Evolutionary conservation across 2,113 vertebrate genomes (phyloP).

Genomic region (Cariama cristata): DNA sequence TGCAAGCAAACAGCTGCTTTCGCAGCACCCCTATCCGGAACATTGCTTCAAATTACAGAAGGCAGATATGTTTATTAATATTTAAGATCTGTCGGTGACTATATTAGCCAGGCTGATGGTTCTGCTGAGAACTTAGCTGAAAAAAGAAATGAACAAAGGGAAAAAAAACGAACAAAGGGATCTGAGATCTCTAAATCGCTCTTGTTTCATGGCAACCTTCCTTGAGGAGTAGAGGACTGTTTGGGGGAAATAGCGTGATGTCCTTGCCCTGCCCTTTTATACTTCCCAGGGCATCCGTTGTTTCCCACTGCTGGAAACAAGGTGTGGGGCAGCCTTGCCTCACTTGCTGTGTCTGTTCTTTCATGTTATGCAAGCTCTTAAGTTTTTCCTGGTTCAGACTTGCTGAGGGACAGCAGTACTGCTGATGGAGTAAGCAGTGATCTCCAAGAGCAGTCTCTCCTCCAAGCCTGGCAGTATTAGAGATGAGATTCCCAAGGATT

Average conservation of each 20-base stretch:
- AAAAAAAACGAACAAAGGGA: not conserved
- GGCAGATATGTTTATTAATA: conserved; percentile 25
- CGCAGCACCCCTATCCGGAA: not conserved
- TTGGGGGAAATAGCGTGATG: not conserved
- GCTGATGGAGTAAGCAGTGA: not conserved
- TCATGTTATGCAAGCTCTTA: not conserved
- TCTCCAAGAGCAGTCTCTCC: not conserved
- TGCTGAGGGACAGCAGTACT: not conserved
- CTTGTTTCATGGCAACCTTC: not conserved
- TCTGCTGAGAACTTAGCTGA: not conserved
- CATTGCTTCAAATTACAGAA: not conserved
- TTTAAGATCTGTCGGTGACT: conserved; percentile 13
- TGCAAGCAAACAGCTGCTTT: conserved; percentile 17
- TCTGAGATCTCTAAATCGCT: not conserved
- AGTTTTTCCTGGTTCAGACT: not conserved
- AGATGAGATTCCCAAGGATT: not conserved
- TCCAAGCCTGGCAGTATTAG: not conserved
- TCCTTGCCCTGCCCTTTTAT: not conserved
- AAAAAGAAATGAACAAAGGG: not conserved
- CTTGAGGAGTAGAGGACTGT: not conserved
- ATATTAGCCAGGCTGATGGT: not conserved
- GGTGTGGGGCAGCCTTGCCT: not conserved
- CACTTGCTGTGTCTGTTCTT: not conserved
- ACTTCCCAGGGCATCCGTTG: not conserved
- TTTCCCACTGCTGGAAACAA: not conserved